A percentile compares a stretch with the other conserved stretches of the same genome.
Evolutionary conservation across 1,140 invertebrate species (phyloP).

Genomic region (Heliconius melpomene): DNA sequence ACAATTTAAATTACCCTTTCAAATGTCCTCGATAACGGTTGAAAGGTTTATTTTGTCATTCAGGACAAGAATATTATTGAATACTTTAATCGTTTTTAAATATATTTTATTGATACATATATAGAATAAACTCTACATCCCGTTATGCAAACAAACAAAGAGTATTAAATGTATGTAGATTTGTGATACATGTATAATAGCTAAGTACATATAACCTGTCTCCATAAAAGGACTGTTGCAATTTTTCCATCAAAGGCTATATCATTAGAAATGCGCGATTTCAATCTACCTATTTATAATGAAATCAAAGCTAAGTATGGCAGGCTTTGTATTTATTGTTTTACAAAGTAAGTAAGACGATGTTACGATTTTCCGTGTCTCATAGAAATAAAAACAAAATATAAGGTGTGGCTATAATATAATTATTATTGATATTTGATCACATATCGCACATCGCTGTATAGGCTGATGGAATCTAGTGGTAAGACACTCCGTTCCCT

Average conservation of each 20-base stretch:
- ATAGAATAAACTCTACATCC: too few relatives aligned
- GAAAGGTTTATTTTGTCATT: neutral
- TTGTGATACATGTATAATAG: neutral
- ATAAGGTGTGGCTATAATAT: neutral
- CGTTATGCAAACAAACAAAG: too few relatives aligned
- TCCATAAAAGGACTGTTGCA: neutral
- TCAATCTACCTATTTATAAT: neutral
- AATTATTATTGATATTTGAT: too few relatives aligned
- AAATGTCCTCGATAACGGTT: neutral
- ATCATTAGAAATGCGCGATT: slow-evolving; percentile 1
- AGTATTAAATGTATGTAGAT: too few relatives aligned
- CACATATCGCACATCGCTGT: too few relatives aligned
- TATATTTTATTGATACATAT: neutral
- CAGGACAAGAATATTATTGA: neutral
- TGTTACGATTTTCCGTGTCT: neutral
- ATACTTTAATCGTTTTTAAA: neutral
- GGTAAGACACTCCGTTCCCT: too few relatives aligned
- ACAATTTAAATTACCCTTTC: slow-evolving; percentile 6
- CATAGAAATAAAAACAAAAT: neutral
- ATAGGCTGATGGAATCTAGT: too few relatives aligned
- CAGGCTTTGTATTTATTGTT: neutral
- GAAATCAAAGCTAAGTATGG: neutral
- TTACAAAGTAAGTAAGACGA: neutral
- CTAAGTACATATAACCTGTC: neutral
- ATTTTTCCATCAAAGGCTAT: slow-evolving; percentile 1